Evolutionary conservation across 2,888 invertebrate genomes (phyloP).

Genomic region (Arge pagana): DNA sequence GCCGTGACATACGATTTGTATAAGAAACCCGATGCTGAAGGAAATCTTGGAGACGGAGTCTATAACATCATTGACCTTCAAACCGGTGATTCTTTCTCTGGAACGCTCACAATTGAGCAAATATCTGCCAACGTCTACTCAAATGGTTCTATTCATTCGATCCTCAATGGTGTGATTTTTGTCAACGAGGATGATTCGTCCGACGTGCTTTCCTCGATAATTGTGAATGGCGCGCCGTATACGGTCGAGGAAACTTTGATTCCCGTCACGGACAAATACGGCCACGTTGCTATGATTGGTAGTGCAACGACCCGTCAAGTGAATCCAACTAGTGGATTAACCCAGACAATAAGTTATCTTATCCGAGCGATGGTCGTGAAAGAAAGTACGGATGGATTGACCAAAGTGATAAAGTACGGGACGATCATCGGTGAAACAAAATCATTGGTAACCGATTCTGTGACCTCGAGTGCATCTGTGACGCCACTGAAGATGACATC

Average conservation of each 20-base stretch:
- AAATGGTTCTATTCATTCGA: background rate
- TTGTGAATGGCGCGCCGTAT: background rate
- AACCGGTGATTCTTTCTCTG: background rate
- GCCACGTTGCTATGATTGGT: background rate
- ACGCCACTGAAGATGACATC: background rate
- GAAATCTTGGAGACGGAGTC: background rate
- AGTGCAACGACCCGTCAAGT: background rate
- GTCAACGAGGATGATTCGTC: background rate
- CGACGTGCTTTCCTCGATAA: background rate
- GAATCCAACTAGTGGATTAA: background rate
- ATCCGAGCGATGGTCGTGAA: background rate
- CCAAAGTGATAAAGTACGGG: background rate
- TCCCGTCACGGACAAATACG: background rate
- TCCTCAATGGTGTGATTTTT: background rate
- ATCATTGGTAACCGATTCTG: background rate
- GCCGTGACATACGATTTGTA: too few species aligned
- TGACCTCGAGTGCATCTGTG: background rate
- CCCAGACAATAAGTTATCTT: background rate
- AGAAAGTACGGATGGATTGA: background rate
- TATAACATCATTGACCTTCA: background rate
- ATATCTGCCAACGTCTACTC: background rate
- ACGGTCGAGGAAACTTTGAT: background rate
- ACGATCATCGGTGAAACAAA: background rate
- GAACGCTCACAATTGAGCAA: background rate
- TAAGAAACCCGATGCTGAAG: background rate